Percentiles rank a stretch among this genome's conserved stretches.
Evolutionary conservation across 2,888 invertebrate species (phyloP).

Genomic region (Drosophila paranaensis): DNA sequence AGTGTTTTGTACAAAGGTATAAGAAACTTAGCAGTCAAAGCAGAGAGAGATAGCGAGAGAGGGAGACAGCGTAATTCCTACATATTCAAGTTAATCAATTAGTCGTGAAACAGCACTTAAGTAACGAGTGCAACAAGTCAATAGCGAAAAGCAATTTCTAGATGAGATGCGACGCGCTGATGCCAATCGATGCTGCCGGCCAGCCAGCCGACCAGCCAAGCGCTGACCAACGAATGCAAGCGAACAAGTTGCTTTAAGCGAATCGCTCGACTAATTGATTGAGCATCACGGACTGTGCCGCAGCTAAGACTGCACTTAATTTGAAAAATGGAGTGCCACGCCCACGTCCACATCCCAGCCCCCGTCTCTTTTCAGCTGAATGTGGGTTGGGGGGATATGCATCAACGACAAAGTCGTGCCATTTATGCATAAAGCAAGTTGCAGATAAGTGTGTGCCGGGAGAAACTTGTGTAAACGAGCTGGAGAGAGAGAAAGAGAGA

Average conservation of each 20-base stretch:
- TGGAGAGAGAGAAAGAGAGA: not conserved
- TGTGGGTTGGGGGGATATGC: not conserved
- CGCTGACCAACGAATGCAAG: not conserved
- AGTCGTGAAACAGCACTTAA: not conserved
- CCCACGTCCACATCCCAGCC: conserved; percentile 13
- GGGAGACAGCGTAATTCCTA: not conserved
- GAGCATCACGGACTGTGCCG: conserved; percentile 40
- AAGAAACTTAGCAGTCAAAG: no score
- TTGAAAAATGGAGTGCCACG: conserved; percentile 37
- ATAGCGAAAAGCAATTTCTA: not conserved
- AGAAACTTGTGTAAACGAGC: conserved; percentile 4
- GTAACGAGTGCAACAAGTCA: not conserved
- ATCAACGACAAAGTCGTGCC: conserved; percentile 54
- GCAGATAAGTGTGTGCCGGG: conserved; percentile 52
- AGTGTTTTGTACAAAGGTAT: no score
- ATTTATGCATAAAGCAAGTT: conserved; percentile 71
- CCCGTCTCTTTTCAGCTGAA: not conserved
- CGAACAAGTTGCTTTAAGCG: conserved; percentile 30
- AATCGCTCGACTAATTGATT: conserved; percentile 35
- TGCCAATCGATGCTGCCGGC: not conserved
- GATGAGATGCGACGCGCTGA: not conserved
- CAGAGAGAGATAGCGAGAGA: no score
- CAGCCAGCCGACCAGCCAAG: no score
- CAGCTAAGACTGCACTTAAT: conserved; percentile 22
- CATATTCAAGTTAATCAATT: not conserved